Evolutionary conservation across 2,797 vertebrate species (phyloP).

Genomic region (Gastrophryne carolinensis): DNA sequence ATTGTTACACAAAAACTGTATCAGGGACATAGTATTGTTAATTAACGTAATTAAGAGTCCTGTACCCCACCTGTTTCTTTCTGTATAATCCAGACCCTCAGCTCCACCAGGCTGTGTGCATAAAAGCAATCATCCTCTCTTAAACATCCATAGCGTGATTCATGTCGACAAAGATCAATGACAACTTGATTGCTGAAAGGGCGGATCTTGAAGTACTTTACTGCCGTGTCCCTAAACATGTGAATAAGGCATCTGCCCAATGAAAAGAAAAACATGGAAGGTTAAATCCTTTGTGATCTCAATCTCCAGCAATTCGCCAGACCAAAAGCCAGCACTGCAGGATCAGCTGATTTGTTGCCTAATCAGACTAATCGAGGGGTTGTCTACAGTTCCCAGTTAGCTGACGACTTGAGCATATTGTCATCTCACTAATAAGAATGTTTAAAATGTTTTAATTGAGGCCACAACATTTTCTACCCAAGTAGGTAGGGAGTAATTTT

Average conservation of each 20-base stretch:
- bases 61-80: slow-evolving; percentile 75
- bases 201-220: slow-evolving; percentile 92
- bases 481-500: too few relatives aligned
- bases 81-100: slow-evolving; percentile 97
- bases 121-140: slow-evolving; percentile 93
- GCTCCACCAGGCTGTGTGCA: slow-evolving; percentile 92
- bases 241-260: slow-evolving; percentile 91
- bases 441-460: too few relatives aligned
- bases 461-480: too few relatives aligned
- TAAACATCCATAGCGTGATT: slow-evolving; percentile 91
- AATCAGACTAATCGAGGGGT: too few relatives aligned
- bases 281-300: background rate
- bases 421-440: too few relatives aligned
- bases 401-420: too few relatives aligned
- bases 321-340: too few relatives aligned
- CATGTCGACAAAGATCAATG: slow-evolving; percentile 92
- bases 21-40: background rate
- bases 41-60: background rate
- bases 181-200: slow-evolving; percentile 75
- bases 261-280: slow-evolving; percentile 9
- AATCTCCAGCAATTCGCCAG: too few relatives aligned
- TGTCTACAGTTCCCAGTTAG: too few relatives aligned
- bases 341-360: too few relatives aligned
- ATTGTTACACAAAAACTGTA: background rate
- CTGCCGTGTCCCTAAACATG: slow-evolving; percentile 85